Evolutionary conservation across 2,797 vertebrate genomes (phyloP).

Genomic region (Lepilemur ruficaudatus): DNA sequence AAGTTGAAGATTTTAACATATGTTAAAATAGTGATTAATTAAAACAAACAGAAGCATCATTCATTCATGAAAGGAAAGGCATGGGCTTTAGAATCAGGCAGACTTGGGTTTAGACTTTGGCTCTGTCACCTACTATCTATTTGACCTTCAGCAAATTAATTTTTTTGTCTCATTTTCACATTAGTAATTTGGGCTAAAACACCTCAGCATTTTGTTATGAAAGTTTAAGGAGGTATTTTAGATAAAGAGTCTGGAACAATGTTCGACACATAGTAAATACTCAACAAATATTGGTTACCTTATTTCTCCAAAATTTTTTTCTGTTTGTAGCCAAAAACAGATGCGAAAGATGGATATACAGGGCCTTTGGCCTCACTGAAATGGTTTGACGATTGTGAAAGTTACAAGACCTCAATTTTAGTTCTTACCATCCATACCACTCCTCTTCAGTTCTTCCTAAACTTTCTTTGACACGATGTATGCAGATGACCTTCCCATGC

Average conservation of each 20-base stretch:
- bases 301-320: not conserved
- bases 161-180: constrained; percentile 29
- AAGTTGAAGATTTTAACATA: not conserved
- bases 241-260: not conserved
- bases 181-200: constrained; percentile 35
- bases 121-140: not conserved
- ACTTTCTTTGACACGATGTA: not conserved
- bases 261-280: constrained; percentile 7
- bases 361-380: not conserved
- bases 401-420: not conserved
- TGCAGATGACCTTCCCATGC: not conserved
- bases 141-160: not conserved
- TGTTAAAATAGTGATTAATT: constrained; percentile 14
- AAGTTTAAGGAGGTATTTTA: not conserved
- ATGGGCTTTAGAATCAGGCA: not conserved
- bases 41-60: not conserved
- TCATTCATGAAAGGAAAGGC: not conserved
- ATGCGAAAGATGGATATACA: not conserved
- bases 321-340: not conserved
- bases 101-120: not conserved
- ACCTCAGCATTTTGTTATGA: not conserved
- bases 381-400: not conserved
- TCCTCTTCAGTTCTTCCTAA: constrained; percentile 33
- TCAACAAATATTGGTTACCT: not conserved
- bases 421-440: not conserved